Evolutionary conservation across 2,888 invertebrate genomes (phyloP), one percentile per base, ranked within the genome.

Genomic region (Cecidostiba fungosa): DNA sequence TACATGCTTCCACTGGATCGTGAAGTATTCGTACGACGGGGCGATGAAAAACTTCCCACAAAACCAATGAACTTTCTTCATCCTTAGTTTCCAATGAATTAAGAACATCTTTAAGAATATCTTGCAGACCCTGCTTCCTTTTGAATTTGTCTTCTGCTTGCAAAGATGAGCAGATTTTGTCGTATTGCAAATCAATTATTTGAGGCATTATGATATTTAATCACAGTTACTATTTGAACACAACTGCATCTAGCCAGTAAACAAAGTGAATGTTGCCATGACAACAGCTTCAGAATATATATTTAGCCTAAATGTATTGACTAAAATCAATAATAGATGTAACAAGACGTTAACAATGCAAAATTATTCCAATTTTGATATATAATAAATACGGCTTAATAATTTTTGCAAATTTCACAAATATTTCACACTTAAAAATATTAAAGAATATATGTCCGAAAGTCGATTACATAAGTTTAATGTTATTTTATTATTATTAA

Each of bases 1-100:
- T 94, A 88, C 96, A 96, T 0, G 94, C 94, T 93, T 97, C 96
- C 0, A 95, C 94, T 66, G 94, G 92, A 91, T 97, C 96, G 85
- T 94, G 93, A 59, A 95, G 89, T 26, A 94, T 93, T 89, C 94
- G 93, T 10, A 94, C 89, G 23, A 94, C 87, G 84, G 94, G 92
- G 87, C 94, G 94, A 84, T 94, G 94, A 43, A 94, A 92, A 85
- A 91, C 92, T 77, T 93, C 92, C 92, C 94, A 95, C 14, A 84
- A n/a, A 4, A 72, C 83, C 16, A 72, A 26, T 3, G 14, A 76
- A 50, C 94, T 94, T 39, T 92, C 90, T 72, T 92, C 91, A 69
- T 94, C 85, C 26, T 84, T 66, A 26, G 36, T 66, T 73, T 87
- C 87, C 23, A 85, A 36, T 19, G 83, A 29, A 16, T 82, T 92